phyloP scores from a whole-genome alignment of 1,140 invertebrate species.

The Homarus americanus region DNA sequence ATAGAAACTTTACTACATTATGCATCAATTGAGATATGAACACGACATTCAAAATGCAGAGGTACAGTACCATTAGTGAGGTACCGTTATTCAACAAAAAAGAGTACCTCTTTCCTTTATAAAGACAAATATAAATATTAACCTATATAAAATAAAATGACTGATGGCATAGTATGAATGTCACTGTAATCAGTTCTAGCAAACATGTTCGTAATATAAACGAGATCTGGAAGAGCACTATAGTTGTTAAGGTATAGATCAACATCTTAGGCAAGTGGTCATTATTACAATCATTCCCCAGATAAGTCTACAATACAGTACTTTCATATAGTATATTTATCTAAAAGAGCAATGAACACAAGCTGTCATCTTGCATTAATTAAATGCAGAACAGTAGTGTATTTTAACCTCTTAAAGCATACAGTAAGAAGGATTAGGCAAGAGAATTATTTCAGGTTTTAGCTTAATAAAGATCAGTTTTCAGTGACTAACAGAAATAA shows the following conservation, averaged over 20 bases:
- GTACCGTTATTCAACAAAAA: conserved; percentile 15
- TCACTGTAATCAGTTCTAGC: neutral
- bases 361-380: too few species aligned
- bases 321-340: too few species aligned
- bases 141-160: conserved; percentile 25
- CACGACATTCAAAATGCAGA: neutral
- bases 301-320: too few species aligned
- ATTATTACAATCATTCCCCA: neutral
- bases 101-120: conserved; percentile 22
- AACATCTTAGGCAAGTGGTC: neutral
- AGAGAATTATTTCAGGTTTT: too few species aligned
- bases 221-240: conserved; percentile 30
- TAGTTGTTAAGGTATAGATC: neutral
- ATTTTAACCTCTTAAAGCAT: too few species aligned
- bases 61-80: neutral
- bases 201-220: neutral
- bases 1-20: conserved; percentile 59
- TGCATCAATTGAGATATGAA: conserved; percentile 39
- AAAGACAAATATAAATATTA: conserved; percentile 30
- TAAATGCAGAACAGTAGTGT: too few species aligned
- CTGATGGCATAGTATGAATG: conserved; percentile 13
- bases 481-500: too few species aligned
- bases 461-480: too few species aligned
- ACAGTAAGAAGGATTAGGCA: too few species aligned
- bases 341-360: too few species aligned